Percentiles rank a stretch among this genome's conserved stretches.
Conservation (phyloP, 2,113 vertebrate genomes). For the Vireo altiloquus region DNA sequence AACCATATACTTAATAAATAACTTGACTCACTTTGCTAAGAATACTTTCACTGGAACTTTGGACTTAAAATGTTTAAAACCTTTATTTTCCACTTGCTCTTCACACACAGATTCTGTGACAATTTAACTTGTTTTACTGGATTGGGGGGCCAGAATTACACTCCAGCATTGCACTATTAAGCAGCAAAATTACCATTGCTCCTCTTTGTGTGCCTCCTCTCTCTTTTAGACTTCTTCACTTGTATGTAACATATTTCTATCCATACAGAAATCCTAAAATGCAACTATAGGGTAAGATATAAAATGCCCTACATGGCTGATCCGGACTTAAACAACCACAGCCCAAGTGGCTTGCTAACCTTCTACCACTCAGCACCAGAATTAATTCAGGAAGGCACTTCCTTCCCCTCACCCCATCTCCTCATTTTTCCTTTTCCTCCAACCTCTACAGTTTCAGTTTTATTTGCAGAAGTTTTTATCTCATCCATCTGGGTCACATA, state of each 20-base stretch:
- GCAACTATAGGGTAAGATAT: background rate
- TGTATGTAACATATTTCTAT: slow-evolving; percentile 4
- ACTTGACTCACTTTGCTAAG: background rate
- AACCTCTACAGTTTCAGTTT: background rate
- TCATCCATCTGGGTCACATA: background rate
- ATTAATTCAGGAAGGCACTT: background rate
- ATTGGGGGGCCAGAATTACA: slow-evolving; percentile 31
- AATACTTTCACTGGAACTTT: slow-evolving; percentile 8
- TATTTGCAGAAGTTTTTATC: background rate
- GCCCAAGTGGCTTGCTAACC: background rate
- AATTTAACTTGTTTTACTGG: slow-evolving; percentile 49
- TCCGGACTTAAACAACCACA: background rate
- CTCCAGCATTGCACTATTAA: slow-evolving; percentile 13
- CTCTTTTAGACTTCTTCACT: slow-evolving; percentile 5
- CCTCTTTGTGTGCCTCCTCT: slow-evolving; percentile 25
- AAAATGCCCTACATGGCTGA: background rate
- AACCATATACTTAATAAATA: background rate
- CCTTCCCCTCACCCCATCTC: background rate
- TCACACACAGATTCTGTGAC: slow-evolving; percentile 35
- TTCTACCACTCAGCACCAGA: background rate
- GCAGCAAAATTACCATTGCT: slow-evolving; percentile 17
- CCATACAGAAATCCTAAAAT: background rate
- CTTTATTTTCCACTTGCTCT: background rate
- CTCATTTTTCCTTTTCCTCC: background rate
- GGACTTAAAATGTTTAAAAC: background rate